These are phyloP conservation scores for Eleutherodactylus coqui DNA, from an alignment of 2,797 vertebrate genomes.

Conservation along the genomic window DNA sequence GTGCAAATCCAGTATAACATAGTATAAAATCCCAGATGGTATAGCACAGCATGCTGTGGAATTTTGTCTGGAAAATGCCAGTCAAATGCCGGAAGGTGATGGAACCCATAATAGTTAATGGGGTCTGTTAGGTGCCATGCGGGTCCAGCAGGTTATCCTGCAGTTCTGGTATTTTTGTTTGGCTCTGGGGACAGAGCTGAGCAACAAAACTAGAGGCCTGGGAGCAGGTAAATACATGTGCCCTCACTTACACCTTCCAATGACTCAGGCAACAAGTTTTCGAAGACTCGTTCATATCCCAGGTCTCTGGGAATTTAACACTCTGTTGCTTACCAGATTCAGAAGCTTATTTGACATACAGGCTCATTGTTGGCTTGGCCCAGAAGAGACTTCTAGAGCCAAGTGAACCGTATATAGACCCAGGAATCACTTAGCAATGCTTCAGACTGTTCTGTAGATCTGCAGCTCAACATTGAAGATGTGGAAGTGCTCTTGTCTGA, in stretches of 20 bases:
- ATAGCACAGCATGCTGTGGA: no score
- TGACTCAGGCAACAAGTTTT: conserved; percentile 61
- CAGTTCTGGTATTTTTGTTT: no score
- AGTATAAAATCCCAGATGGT: no score
- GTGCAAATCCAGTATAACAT: no score
- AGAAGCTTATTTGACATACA: neutral
- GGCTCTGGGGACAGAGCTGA: no score
- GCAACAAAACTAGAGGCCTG: no score
- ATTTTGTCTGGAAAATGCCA: no score
- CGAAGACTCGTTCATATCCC: conserved; percentile 66
- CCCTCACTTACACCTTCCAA: conserved; percentile 51
- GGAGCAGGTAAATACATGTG: no score
- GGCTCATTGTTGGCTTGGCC: conserved; percentile 64
- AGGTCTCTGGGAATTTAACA: neutral
- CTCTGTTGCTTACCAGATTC: conserved; percentile 6
- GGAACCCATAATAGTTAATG: no score
- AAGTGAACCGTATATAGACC: neutral
- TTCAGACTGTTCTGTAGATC: neutral
- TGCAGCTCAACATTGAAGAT: neutral
- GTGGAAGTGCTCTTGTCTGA: neutral
- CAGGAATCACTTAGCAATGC: neutral
- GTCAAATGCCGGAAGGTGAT: no score
- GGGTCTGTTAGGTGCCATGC: no score
- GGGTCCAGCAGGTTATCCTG: no score
- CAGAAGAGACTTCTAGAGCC: neutral